Conservation (phyloP, 2,888 invertebrate species). For the Drosophila fulvimacula region DNA sequence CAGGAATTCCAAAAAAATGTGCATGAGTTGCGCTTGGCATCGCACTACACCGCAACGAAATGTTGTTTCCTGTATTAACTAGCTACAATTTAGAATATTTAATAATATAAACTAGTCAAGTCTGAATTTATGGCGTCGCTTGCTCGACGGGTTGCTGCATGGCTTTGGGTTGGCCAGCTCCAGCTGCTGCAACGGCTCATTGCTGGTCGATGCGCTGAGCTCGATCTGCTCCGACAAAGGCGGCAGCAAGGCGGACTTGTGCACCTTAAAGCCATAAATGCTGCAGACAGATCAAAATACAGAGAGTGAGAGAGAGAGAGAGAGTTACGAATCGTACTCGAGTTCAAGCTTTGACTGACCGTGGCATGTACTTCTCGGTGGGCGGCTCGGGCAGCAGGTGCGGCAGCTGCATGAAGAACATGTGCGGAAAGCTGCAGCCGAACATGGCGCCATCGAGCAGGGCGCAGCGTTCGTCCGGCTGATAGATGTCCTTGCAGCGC, state of each 20-base stretch:
- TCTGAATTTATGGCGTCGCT: not conserved
- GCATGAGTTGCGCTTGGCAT: too few species aligned
- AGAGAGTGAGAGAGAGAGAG: not conserved
- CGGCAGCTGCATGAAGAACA: conserved; percentile 64
- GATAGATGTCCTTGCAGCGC: conserved; percentile 47
- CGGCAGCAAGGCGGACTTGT: conserved; percentile 33
- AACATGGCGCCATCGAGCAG: conserved; percentile 60
- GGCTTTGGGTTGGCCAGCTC: not conserved
- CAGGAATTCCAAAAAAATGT: too few species aligned
- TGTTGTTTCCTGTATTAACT: not conserved
- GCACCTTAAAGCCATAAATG: conserved; percentile 52
- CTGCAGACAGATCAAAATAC: conserved; percentile 9
- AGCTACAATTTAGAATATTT: not conserved
- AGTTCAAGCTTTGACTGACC: conserved; percentile 31
- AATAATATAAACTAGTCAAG: not conserved
- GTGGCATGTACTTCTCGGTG: conserved; percentile 41
- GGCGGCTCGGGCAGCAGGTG: conserved; percentile 38
- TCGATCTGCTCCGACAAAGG: not conserved
- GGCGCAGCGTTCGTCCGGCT: conserved; percentile 24
- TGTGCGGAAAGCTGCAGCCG: conserved; percentile 56
- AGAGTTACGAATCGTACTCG: not conserved
- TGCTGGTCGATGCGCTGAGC: not conserved
- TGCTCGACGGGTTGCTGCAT: not conserved
- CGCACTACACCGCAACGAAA: not conserved
- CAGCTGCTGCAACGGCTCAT: not conserved